These are phyloP conservation scores for Catharus fuscescens DNA, from an alignment of 2,113 vertebrate genomes.

Conservation along the genomic window DNA sequence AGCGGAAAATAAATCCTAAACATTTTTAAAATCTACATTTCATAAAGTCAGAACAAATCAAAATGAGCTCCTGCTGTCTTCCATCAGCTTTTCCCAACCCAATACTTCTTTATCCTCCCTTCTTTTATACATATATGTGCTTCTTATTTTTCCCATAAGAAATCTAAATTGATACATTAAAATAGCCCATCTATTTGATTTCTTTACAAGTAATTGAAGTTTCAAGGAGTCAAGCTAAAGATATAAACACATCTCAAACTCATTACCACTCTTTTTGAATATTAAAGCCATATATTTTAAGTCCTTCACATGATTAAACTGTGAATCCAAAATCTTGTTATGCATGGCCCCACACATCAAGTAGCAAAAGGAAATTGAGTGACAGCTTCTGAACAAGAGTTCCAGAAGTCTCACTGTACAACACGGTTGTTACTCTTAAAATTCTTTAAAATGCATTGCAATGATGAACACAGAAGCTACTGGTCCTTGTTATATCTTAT, in stretches of 20 bases:
- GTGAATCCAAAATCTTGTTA: conserved; percentile 24
- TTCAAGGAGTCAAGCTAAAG: not conserved
- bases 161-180: conserved; percentile 8
- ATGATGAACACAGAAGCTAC: not conserved
- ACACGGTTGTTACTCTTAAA: not conserved
- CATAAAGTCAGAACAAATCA: not conserved
- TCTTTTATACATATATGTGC: not conserved
- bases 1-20: not conserved
- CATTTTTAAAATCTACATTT: not conserved
- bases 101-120: not conserved
- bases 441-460: not conserved
- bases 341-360: not conserved
- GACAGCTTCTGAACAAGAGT: not conserved
- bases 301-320: not conserved
- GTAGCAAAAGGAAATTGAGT: not conserved
- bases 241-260: conserved; percentile 11
- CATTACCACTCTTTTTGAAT: conserved; percentile 12
- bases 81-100: not conserved
- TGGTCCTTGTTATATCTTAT: not conserved
- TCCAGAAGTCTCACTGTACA: not conserved
- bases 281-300: conserved; percentile 53
- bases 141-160: not conserved
- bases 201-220: not conserved
- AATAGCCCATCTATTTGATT: not conserved
- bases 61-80: not conserved